Evolutionary conservation across 2,113 vertebrate species (phyloP).

Genomic region (Oxyura jamaicensis): DNA sequence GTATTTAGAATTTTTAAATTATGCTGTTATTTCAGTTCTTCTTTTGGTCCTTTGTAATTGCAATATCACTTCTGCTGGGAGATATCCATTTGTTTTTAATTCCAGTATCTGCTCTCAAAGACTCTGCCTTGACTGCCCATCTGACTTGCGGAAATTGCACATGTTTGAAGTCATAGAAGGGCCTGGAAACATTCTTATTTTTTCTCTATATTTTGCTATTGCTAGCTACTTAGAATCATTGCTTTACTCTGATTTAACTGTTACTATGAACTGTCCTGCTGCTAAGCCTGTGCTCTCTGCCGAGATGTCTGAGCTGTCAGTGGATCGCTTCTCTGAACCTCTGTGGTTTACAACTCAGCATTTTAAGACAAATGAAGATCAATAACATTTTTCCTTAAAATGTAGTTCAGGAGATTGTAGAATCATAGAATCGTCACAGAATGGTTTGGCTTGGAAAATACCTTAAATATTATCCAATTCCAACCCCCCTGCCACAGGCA

Average conservation of each 20-base stretch:
- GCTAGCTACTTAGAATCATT: background rate
- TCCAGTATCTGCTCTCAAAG: background rate
- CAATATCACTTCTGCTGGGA: background rate
- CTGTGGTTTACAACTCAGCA: background rate
- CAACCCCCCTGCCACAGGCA: background rate
- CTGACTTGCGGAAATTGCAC: background rate
- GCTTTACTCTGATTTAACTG: background rate
- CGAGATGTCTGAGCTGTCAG: background rate
- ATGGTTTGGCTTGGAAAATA: background rate
- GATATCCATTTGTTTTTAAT: fast-evolving
- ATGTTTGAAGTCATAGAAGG: background rate
- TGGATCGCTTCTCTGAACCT: background rate
- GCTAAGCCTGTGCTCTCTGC: background rate
- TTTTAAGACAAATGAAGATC: background rate
- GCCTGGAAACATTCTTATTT: background rate
- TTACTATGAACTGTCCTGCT: background rate
- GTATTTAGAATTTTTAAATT: background rate
- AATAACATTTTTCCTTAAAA: background rate
- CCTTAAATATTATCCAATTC: background rate
- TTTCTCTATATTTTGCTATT: background rate
- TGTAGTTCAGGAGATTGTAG: background rate
- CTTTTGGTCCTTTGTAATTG: background rate
- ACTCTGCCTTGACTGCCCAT: background rate
- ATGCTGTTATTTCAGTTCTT: background rate
- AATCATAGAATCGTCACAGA: background rate